Conservation (phyloP, 2,113 vertebrate genomes). For the Engystomops pustulosus region DNA sequence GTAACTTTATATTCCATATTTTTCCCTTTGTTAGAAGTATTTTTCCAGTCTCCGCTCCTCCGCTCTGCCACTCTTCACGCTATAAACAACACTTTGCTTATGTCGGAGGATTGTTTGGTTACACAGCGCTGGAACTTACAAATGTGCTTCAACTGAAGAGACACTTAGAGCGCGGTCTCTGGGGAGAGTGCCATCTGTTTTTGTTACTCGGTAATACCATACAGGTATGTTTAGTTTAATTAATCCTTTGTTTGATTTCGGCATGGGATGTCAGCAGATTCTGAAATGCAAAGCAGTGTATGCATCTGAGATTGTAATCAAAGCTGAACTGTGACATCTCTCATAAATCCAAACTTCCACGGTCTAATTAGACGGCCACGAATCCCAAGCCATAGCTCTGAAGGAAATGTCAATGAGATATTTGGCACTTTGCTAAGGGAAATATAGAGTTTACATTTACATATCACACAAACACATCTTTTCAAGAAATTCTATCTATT, state of each 20-base stretch:
- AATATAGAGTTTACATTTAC: neutral
- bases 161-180: constrained; percentile 27
- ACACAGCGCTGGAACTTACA: constrained; percentile 41
- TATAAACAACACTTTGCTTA: constrained; percentile 8
- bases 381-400: constrained; percentile 34
- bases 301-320: constrained; percentile 36
- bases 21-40: no score
- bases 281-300: constrained; percentile 31
- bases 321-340: constrained; percentile 45
- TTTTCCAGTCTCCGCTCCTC: neutral
- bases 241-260: constrained; percentile 44
- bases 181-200: constrained; percentile 36
- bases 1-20: no score
- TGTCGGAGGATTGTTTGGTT: constrained; percentile 38
- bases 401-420: constrained; percentile 30
- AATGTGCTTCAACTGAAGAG: constrained; percentile 41
- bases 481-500: neutral
- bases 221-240: constrained; percentile 51
- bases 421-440: neutral
- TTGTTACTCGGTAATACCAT: constrained; percentile 36
- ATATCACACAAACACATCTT: neutral
- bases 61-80: neutral
- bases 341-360: constrained; percentile 33
- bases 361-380: constrained; percentile 40
- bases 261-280: constrained; percentile 37